phyloP scores from a whole-genome alignment of 2,888 invertebrate species.

The Xestoiulus laeticollis region DNA sequence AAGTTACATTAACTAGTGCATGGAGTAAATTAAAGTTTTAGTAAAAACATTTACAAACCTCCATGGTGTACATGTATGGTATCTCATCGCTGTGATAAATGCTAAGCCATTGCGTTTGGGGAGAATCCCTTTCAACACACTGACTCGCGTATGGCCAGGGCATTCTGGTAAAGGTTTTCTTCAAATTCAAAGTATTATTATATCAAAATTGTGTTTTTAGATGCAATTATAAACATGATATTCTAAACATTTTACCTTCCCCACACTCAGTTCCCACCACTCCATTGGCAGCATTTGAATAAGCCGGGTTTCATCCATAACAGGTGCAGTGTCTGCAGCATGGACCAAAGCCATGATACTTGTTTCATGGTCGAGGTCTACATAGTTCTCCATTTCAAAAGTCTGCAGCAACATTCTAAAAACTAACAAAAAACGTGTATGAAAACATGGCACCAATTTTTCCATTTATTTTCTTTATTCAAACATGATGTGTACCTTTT shows the following conservation, averaged over 20 bases:
- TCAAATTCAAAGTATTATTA: no score
- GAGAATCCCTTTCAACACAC: constrained; percentile 31
- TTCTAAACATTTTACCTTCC: neutral
- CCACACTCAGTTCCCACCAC: constrained; percentile 8
- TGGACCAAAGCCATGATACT: neutral
- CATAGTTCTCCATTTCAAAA: neutral
- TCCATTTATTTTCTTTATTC: no score
- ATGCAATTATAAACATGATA: neutral
- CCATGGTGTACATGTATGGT: constrained; percentile 44
- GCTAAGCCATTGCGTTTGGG: neutral
- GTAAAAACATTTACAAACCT: no score
- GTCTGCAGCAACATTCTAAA: neutral
- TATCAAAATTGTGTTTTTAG: neutral
- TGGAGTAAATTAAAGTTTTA: no score
- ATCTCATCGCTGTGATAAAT: constrained; percentile 38
- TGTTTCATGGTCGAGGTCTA: neutral
- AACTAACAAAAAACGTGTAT: neutral
- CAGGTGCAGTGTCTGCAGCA: neutral
- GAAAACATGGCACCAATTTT: neutral
- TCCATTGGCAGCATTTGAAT: neutral
- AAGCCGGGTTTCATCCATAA: neutral
- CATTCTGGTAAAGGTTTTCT: constrained; percentile 3
- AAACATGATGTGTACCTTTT: neutral
- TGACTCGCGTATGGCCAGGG: neutral
- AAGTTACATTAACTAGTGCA: no score